Percentiles rank a stretch among this genome's conserved stretches.
Evolutionary conservation across 2,113 vertebrate genomes (phyloP).

Genomic region (Prinia subflava): DNA sequence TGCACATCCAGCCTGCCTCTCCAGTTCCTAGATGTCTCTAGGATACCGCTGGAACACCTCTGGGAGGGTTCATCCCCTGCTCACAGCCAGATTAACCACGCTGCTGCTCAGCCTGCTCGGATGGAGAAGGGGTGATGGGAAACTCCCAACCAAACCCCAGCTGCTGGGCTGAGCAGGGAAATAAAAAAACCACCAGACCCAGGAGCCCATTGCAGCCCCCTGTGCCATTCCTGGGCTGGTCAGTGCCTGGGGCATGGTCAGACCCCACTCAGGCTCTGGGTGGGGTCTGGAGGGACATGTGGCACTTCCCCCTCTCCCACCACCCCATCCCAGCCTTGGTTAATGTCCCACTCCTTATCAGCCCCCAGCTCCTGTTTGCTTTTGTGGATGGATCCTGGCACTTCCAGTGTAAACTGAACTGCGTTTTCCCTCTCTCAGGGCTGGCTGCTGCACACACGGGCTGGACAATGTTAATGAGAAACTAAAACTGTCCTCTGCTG

Average conservation of each 20-base stretch:
- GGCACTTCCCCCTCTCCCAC: not conserved
- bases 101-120: not conserved
- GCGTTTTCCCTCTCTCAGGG: not conserved
- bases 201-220: not conserved
- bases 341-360: not conserved
- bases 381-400: not conserved
- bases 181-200: fast-evolving
- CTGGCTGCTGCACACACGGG: fast-evolving
- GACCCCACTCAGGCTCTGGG: not conserved
- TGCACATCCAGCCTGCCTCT: not conserved
- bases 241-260: not conserved
- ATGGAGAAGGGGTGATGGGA: not conserved
- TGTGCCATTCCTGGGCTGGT: not conserved
- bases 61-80: not conserved
- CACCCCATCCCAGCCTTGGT: not conserved
- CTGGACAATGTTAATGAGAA: not conserved
- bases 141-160: not conserved
- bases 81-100: not conserved
- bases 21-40: not conserved
- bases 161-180: not conserved
- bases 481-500: not conserved
- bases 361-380: not conserved
- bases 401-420: not conserved
- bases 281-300: fast-evolving
- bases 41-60: not conserved